A percentile compares a stretch with the other conserved stretches of the same genome.
phyloP scores from a whole-genome alignment of 2,113 vertebrate genomes.

The Patagioenas fasciata region DNA sequence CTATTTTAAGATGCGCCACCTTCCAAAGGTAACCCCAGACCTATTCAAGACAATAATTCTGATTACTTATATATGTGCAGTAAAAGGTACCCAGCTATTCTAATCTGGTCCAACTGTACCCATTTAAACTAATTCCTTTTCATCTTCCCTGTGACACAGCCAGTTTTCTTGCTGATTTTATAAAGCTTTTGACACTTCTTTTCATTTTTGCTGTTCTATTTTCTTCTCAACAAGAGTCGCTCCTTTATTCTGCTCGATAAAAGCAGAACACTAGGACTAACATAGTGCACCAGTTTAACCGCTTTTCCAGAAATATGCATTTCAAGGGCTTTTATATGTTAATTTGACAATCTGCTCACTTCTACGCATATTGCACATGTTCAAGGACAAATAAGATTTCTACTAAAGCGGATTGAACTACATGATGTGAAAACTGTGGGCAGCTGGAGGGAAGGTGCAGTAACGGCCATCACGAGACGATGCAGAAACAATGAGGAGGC shows the following conservation, averaged over 20 bases:
- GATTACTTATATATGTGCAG: background rate
- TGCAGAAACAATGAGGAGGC: background rate
- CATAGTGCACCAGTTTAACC: background rate
- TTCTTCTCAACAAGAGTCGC: background rate
- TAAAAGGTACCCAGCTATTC: background rate
- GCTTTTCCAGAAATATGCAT: background rate
- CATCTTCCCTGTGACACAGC: background rate
- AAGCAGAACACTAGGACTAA: background rate
- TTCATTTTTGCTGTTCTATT: background rate
- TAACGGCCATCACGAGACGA: background rate
- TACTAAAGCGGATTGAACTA: background rate
- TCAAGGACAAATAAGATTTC: constrained; percentile 23
- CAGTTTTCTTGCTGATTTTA: background rate
- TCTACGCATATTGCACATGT: background rate
- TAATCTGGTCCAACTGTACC: background rate
- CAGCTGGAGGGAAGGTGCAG: background rate
- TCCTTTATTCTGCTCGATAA: background rate
- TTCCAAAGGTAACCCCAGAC: background rate
- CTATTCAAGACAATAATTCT: background rate
- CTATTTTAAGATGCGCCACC: background rate
- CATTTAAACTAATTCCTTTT: background rate
- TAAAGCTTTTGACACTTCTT: background rate
- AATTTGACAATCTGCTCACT: background rate
- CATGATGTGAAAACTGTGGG: constrained; percentile 8
- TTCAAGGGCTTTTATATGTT: constrained; percentile 2